Percentiles rank a stretch among this genome's conserved stretches.
Conservation (phyloP, 2,888 invertebrate species). For the Philereme vetulata region DNA sequence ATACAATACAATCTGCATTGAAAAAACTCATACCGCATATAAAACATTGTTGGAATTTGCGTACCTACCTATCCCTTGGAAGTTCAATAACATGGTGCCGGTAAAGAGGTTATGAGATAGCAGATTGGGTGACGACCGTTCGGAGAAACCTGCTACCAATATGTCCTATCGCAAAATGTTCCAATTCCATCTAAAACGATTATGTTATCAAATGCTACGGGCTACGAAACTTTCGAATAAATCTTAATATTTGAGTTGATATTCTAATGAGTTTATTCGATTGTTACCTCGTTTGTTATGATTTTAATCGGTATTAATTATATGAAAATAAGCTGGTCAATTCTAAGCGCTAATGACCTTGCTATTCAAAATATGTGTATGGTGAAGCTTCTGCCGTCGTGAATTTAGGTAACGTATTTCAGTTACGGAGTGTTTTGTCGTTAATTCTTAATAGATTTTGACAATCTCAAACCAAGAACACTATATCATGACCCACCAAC, state of each 20-base stretch:
- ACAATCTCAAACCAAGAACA: no score
- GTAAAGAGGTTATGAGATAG: slow-evolving; percentile 62
- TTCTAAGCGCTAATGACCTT: no score
- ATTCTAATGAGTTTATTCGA: slow-evolving; percentile 13
- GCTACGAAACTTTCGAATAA: slow-evolving; percentile 44
- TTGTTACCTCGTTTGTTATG: background rate
- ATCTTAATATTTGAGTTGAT: slow-evolving; percentile 17
- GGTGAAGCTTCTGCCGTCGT: no score
- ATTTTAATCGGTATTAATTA: background rate
- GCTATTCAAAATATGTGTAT: no score
- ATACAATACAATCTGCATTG: no score
- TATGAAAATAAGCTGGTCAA: no score
- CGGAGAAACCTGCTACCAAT: slow-evolving; percentile 56
- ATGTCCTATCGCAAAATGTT: slow-evolving; percentile 45
- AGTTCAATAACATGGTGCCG: slow-evolving; percentile 44
- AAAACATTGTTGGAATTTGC: no score
- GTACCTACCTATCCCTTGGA: background rate
- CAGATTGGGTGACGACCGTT: slow-evolving; percentile 67
- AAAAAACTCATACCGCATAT: no score
- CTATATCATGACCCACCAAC: no score
- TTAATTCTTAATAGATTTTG: no score
- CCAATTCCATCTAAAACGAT: slow-evolving; percentile 56
- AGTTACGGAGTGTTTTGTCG: no score
- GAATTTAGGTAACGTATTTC: no score
- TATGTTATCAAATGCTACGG: slow-evolving; percentile 61